Conservation (phyloP, 1,140 invertebrate genomes). For the Pollicipes pollicipes region DNA sequence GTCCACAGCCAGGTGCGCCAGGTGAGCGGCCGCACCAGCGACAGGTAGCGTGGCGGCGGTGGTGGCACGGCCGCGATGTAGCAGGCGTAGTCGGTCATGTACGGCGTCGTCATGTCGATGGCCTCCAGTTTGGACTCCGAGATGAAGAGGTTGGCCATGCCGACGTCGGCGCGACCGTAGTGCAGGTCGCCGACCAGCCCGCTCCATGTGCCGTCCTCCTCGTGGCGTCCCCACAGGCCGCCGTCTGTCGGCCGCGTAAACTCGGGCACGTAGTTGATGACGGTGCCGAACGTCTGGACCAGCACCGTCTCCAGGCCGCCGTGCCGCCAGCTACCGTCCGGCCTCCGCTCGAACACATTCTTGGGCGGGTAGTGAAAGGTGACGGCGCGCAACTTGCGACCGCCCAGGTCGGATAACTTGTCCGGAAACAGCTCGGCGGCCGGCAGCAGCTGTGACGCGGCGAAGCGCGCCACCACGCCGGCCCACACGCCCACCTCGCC, state of each 20-base stretch:
- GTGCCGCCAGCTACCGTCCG: conserved; percentile 11
- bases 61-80: conserved; percentile 16
- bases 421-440: conserved; percentile 10
- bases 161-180: conserved; percentile 19
- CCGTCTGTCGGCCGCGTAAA: conserved; percentile 18
- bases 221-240: conserved; percentile 20
- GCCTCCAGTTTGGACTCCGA: conserved; percentile 19
- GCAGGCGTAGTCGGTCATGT: conserved; percentile 18
- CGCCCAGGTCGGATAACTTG: conserved; percentile 15
- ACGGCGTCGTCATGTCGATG: conserved; percentile 16
- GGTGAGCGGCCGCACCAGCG: conserved; percentile 14
- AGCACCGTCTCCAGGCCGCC: conserved; percentile 19
- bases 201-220: conserved; percentile 20
- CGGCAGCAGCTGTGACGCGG: background rate
- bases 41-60: conserved; percentile 15
- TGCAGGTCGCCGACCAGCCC: conserved; percentile 22
- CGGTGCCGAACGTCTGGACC: conserved; percentile 7
- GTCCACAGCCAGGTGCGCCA: conserved; percentile 9
- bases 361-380: conserved; percentile 23
- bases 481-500: background rate
- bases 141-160: conserved; percentile 21
- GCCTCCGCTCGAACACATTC: conserved; percentile 17
- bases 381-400: conserved; percentile 15
- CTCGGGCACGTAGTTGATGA: conserved; percentile 19
- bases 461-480: background rate